Conservation (phyloP, 2,797 vertebrate species). For the Pampus argenteus region DNA sequence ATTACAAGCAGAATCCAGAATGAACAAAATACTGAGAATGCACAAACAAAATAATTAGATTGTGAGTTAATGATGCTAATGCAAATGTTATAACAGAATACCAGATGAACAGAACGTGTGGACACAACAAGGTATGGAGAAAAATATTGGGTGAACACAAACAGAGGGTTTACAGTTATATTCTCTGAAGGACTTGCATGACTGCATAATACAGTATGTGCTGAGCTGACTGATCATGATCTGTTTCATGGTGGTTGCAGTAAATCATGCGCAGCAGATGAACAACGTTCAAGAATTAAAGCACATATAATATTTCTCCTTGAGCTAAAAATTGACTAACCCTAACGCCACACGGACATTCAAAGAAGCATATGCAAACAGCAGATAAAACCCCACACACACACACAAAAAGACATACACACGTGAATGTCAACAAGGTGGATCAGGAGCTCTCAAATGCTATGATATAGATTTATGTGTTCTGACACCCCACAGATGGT, state of each 20-base stretch:
- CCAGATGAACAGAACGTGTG: background rate
- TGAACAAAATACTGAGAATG: background rate
- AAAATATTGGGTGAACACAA: conserved; percentile 8
- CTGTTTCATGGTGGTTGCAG: conserved; percentile 39
- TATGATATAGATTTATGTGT: conserved; percentile 79
- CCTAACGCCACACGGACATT: conserved; percentile 24
- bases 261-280: conserved; percentile 45
- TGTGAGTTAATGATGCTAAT: conserved; percentile 4
- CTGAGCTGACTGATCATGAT: conserved; percentile 40
- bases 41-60: background rate
- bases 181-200: conserved; percentile 22
- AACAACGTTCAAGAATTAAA: conserved; percentile 30
- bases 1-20: background rate
- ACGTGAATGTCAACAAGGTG: conserved; percentile 53
- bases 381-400: conserved; percentile 3
- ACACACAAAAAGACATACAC: conserved; percentile 11
- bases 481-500: conserved; percentile 81
- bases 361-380: conserved; percentile 18
- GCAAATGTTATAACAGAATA: background rate
- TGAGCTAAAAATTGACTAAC: conserved; percentile 16
- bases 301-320: conserved; percentile 28
- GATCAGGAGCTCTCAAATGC: conserved; percentile 53
- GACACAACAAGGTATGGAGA: background rate
- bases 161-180: conserved; percentile 8
- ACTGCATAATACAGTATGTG: conserved; percentile 47